Percentiles rank a stretch among this genome's conserved stretches.
Conservation (phyloP, 2,113 vertebrate genomes). For the Myotis brandtii region DNA sequence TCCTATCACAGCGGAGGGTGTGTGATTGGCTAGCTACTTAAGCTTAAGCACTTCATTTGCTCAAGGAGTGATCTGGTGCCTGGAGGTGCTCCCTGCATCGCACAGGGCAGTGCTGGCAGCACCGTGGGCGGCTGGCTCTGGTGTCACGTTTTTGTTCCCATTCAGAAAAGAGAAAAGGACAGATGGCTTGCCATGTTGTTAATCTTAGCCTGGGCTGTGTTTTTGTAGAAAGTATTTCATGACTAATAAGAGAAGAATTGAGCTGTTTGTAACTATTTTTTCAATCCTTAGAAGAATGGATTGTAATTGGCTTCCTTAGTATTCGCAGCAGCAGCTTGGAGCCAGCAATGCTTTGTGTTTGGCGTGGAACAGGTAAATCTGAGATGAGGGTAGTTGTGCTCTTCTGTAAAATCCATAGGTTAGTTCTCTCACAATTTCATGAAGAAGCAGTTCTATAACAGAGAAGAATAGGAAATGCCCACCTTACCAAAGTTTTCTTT, state of each 20-base stretch:
- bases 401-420: conserved; percentile 5
- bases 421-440: background rate
- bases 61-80: background rate
- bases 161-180: background rate
- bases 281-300: background rate
- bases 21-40: background rate
- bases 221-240: background rate
- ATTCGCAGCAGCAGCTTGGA: background rate
- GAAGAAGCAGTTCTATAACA: background rate
- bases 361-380: background rate
- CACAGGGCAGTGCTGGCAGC: background rate
- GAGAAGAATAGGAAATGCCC: background rate
- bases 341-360: background rate
- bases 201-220: background rate
- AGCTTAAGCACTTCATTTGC: background rate
- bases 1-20: background rate
- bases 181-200: background rate
- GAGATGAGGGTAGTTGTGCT: background rate
- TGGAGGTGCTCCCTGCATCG: background rate
- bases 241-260: conserved; percentile 32
- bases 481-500: background rate
- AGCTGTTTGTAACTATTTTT: background rate
- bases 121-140: background rate
- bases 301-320: background rate
- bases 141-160: background rate